Evolutionary conservation across 1,140 invertebrate species (phyloP).

Genomic region (Apocrypta bakeri): DNA sequence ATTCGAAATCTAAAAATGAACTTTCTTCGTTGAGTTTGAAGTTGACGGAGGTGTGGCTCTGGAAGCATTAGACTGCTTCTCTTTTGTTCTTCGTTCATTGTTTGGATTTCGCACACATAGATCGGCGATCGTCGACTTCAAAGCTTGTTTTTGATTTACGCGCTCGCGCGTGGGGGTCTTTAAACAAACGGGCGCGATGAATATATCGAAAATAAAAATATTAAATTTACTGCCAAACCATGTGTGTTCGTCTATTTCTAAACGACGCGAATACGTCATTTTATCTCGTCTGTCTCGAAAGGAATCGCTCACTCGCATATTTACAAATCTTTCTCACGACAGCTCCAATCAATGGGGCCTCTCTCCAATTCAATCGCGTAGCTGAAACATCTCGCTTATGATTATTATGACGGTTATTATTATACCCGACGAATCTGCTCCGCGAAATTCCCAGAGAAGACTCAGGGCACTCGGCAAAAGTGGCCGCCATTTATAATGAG

Average conservation of each 20-base stretch:
- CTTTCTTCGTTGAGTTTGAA: not conserved
- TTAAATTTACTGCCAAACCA: not conserved
- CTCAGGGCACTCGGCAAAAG: not conserved
- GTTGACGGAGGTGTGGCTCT: not conserved
- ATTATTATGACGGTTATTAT: slow-evolving; percentile 1
- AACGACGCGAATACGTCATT: not conserved
- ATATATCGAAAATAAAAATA: too few species aligned
- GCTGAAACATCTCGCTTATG: not conserved
- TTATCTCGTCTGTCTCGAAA: not conserved
- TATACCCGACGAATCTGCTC: not conserved
- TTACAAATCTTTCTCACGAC: not conserved
- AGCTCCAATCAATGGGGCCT: not conserved
- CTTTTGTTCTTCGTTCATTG: not conserved
- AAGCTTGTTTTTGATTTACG: not conserved
- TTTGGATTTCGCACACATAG: not conserved
- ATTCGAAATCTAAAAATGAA: not conserved
- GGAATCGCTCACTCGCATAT: not conserved
- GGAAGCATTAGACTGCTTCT: too few species aligned
- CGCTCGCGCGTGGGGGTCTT: not conserved
- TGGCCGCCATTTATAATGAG: slow-evolving; percentile 56
- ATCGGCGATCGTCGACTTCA: not conserved
- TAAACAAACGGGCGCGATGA: slow-evolving; percentile 2
- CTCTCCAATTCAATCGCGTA: not conserved
- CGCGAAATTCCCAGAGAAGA: slow-evolving; percentile 1
- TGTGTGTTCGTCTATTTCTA: not conserved